A percentile compares a stretch with the other conserved stretches of the same genome.
Conservation (phyloP, 2,797 vertebrate species). For the Anolis apletophallus region DNA sequence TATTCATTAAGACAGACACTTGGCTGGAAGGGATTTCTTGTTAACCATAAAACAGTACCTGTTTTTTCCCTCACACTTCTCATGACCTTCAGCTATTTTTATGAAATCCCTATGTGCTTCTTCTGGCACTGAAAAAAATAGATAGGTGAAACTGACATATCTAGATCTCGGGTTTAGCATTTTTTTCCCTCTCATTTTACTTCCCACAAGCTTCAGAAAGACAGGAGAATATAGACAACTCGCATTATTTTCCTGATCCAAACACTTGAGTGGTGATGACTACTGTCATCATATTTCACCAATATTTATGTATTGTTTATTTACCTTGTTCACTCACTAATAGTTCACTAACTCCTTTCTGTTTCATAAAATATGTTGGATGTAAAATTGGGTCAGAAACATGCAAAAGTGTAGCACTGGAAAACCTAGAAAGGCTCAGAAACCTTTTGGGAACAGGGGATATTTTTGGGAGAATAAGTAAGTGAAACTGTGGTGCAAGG, state of each 20-base stretch:
- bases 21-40: background rate
- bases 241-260: background rate
- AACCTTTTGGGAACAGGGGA: too few relatives aligned
- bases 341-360: background rate
- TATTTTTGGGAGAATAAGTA: too few relatives aligned
- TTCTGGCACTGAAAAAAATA: background rate
- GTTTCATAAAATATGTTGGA: background rate
- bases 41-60: conserved; percentile 12
- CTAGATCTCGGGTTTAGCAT: conserved; percentile 10
- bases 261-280: background rate
- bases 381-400: background rate
- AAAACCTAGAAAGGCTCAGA: too few relatives aligned
- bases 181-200: background rate
- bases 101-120: conserved; percentile 10
- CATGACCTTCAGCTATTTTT: conserved; percentile 28
- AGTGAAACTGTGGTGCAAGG: too few relatives aligned
- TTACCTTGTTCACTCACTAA: background rate
- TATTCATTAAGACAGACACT: conserved; percentile 33
- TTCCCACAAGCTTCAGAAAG: background rate
- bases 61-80: conserved; percentile 13
- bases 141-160: conserved; percentile 28
- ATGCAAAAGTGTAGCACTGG: too few relatives aligned
- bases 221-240: background rate
- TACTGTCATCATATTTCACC: background rate
- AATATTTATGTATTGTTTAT: background rate